phyloP scores from a whole-genome alignment of 2,888 invertebrate genomes.

The Helobdella robusta region DNA sequence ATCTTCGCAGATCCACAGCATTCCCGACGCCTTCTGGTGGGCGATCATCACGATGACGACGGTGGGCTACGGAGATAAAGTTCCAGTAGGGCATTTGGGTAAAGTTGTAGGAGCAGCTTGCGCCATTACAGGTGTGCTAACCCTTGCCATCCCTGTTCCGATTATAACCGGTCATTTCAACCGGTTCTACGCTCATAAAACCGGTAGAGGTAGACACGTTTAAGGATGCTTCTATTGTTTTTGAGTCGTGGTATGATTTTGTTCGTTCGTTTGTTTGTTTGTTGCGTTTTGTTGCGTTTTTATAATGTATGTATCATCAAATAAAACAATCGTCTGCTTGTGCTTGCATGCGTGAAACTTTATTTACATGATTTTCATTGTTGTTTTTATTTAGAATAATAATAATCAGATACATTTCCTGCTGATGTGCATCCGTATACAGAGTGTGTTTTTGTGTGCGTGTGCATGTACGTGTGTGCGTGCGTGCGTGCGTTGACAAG shows the following conservation, averaged over 20 bases:
- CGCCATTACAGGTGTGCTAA: conserved; percentile 50
- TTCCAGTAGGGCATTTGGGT: conserved; percentile 45
- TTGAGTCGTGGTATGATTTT: neutral
- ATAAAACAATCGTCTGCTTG: no score
- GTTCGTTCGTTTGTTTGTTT: neutral
- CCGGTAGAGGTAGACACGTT: conserved; percentile 33
- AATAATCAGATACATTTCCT: no score
- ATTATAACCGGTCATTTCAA: conserved; percentile 52
- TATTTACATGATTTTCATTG: no score
- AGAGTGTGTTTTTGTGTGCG: no score
- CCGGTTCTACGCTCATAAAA: conserved; percentile 32
- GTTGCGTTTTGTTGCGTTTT: no score
- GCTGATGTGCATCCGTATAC: no score
- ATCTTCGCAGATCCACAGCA: conserved; percentile 46
- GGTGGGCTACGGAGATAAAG: conserved; percentile 49
- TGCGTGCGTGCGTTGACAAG: no score
- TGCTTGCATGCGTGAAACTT: no score
- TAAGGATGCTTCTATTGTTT: neutral
- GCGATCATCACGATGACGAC: conserved; percentile 50
- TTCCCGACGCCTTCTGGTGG: conserved; percentile 51
- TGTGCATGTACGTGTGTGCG: no score
- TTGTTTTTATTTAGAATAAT: no score
- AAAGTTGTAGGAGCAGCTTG: conserved; percentile 47
- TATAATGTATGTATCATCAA: no score
- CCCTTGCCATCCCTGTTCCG: conserved; percentile 52